phyloP scores from a whole-genome alignment of 2,113 vertebrate genomes.

The Taurulus bubalis region DNA sequence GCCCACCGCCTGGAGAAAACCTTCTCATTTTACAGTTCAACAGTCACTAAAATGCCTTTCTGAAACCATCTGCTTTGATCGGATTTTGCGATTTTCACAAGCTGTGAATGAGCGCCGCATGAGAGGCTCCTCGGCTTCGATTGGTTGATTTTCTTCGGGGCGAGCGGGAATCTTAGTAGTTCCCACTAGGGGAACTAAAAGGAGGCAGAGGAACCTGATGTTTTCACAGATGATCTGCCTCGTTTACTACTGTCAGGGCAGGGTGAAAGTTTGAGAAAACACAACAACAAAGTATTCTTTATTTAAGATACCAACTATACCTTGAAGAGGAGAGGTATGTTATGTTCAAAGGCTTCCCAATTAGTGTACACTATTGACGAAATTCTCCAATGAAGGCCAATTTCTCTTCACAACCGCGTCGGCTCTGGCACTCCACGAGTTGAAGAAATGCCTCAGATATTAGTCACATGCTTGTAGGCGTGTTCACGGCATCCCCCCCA shows the following conservation, averaged over 20 bases:
- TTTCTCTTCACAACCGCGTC: constrained; percentile 7
- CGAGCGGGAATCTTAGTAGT: not conserved
- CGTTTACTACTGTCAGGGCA: not conserved
- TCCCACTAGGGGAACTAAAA: not conserved
- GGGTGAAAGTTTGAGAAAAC: not conserved
- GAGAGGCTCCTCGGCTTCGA: not conserved
- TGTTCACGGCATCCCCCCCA: constrained; percentile 38
- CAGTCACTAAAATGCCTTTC: not conserved
- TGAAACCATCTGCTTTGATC: not conserved
- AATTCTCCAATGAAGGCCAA: not conserved
- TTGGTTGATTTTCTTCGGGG: not conserved
- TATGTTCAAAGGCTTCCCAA: not conserved
- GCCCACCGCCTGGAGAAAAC: too few species aligned
- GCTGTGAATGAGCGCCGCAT: not conserved
- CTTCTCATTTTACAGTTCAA: not conserved
- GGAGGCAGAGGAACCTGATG: not conserved
- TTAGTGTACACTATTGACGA: not conserved
- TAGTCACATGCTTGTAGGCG: constrained; percentile 58
- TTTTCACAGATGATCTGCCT: not conserved
- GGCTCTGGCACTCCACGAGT: constrained; percentile 6
- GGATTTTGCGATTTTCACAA: not conserved
- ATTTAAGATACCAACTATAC: too few species aligned
- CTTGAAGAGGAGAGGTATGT: not conserved
- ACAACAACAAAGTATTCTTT: too few species aligned
- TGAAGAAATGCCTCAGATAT: constrained; percentile 61